A percentile compares a stretch with the other conserved stretches of the same genome.
phyloP scores from a whole-genome alignment of 2,888 invertebrate genomes.

The Stenodema calcarata region DNA sequence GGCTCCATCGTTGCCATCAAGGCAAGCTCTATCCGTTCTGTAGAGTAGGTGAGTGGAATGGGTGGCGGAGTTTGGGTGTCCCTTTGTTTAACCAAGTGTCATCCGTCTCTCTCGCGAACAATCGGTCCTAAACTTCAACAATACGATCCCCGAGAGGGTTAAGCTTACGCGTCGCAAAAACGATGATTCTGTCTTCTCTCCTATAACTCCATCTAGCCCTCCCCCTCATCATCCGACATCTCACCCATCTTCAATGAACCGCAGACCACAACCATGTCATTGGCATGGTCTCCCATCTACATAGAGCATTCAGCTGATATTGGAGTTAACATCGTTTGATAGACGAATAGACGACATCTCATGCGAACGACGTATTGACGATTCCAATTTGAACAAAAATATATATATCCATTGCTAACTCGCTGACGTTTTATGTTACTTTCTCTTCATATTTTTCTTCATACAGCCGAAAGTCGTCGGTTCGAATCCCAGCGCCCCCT shows the following conservation, averaged over 20 bases:
- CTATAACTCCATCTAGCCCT: background rate
- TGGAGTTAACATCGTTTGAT: too few relatives aligned
- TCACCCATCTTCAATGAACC: background rate
- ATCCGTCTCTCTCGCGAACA: slow-evolving; percentile 29
- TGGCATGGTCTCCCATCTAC: background rate
- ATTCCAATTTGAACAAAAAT: too few relatives aligned
- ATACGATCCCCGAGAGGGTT: slow-evolving; percentile 16
- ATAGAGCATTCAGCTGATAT: too few relatives aligned
- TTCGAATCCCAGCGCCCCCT: too few relatives aligned
- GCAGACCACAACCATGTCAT: background rate
- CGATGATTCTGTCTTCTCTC: slow-evolving; percentile 4
- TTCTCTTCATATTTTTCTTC: too few relatives aligned
- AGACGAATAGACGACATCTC: too few relatives aligned
- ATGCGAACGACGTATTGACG: too few relatives aligned
- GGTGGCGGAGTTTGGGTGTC: background rate
- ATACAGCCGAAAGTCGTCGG: too few relatives aligned
- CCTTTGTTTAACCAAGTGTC: slow-evolving; percentile 37
- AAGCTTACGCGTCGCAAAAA: background rate
- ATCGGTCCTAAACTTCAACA: slow-evolving; percentile 29
- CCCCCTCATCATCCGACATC: background rate
- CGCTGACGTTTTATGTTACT: too few relatives aligned
- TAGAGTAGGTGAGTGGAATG: background rate
- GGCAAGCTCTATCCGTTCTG: background rate
- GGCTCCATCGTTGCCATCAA: background rate
- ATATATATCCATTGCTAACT: too few relatives aligned